Evolutionary conservation across 2,888 invertebrate genomes (phyloP).

Genomic region (Halocaridina rubra): DNA sequence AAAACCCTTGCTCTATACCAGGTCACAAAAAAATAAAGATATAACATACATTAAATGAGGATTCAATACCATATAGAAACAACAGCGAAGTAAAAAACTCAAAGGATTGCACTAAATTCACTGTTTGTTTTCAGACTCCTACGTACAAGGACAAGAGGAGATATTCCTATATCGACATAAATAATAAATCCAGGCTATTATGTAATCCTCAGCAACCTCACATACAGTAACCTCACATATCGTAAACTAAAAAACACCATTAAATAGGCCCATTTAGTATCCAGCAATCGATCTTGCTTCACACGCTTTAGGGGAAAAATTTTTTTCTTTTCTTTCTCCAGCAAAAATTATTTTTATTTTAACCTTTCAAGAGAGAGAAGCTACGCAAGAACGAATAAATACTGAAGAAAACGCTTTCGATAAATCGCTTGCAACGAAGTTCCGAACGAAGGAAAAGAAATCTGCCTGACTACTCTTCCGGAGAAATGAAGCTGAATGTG

Average conservation of each 20-base stretch:
- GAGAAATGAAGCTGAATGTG: conserved; percentile 29
- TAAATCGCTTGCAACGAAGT: not conserved
- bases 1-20: not conserved
- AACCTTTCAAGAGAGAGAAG: no score
- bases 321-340: not conserved
- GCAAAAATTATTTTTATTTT: no score
- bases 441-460: not conserved
- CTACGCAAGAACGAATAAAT: not conserved
- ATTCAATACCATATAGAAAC: not conserved
- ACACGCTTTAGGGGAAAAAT: not conserved
- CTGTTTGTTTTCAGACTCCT: not conserved
- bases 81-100: not conserved
- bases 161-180: not conserved
- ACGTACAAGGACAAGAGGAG: not conserved
- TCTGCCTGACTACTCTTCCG: conserved; percentile 32
- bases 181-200: not conserved
- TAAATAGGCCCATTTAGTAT: not conserved
- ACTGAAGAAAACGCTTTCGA: not conserved
- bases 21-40: not conserved
- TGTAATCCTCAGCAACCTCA: no score
- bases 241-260: not conserved
- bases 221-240: no score
- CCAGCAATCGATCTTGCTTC: conserved; percentile 37
- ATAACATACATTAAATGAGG: not conserved
- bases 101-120: not conserved